phyloP scores from a whole-genome alignment of 37 sponge, comb jelly and placozoan species.

The Beroe ovata region DNA sequence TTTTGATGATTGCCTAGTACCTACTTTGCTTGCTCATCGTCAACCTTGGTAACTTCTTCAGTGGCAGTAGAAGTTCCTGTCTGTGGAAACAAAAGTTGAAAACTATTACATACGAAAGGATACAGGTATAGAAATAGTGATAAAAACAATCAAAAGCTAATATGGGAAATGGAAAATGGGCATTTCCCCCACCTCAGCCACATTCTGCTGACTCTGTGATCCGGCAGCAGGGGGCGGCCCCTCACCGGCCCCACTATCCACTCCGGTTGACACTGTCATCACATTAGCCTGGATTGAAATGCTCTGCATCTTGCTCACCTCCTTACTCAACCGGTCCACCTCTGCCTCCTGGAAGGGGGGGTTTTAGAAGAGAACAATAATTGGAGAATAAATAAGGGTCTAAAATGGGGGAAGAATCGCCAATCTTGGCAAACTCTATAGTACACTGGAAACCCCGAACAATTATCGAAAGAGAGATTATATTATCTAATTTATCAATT shows the following conservation, averaged over 20 bases:
- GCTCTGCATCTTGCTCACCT: conserved; percentile 50
- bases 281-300: conserved; percentile 40
- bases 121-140: no score
- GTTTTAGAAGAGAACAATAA: not conserved
- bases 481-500: no score
- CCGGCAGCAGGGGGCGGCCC: conserved; percentile 34
- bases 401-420: no score
- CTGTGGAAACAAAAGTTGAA: no score
- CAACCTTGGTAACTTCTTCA: not conserved
- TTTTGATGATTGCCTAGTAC: not conserved
- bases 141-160: no score
- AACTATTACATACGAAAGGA: no score
- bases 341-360: conserved; percentile 26
- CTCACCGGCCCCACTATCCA: not conserved
- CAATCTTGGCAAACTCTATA: no score
- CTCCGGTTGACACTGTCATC: conserved; percentile 9
- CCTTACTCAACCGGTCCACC: not conserved
- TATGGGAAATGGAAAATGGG: no score
- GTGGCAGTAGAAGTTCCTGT: no score
- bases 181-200: conserved; percentile 8
- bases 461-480: no score
- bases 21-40: not conserved
- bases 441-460: no score
- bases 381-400: no score
- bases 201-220: conserved; percentile 21